phyloP scores from a whole-genome alignment of 2,888 invertebrate species.

The Stictocephala bisonia region DNA sequence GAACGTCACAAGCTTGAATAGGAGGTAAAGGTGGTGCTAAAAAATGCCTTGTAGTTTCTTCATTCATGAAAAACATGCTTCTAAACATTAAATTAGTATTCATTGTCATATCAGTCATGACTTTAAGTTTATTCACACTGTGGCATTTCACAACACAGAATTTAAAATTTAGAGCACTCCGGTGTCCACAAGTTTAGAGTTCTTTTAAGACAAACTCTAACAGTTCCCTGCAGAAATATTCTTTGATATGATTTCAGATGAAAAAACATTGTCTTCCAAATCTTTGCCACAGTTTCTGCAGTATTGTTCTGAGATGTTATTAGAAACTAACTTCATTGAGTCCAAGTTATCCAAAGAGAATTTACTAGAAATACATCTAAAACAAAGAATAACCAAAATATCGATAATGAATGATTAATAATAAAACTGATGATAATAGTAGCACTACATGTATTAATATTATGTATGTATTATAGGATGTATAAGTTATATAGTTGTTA shows the following conservation, averaged over 20 bases:
- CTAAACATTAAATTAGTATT: constrained; percentile 60
- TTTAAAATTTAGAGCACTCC: constrained; percentile 17
- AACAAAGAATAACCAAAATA: constrained; percentile 38
- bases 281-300: constrained; percentile 28
- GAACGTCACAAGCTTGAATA: constrained; percentile 54
- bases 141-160: neutral
- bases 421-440: no score
- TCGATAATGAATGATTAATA: no score
- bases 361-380: constrained; percentile 55
- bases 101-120: constrained; percentile 51
- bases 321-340: constrained; percentile 57
- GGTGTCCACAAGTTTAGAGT: no score
- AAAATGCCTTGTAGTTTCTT: constrained; percentile 59
- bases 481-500: no score
- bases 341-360: constrained; percentile 55
- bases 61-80: constrained; percentile 61
- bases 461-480: no score
- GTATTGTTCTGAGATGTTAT: constrained; percentile 58
- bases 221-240: constrained; percentile 18
- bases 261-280: constrained; percentile 1
- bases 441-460: no score
- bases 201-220: constrained; percentile 11
- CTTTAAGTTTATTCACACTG: neutral
- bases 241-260: neutral
- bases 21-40: constrained; percentile 58